Evolutionary conservation across 2,113 vertebrate species (phyloP).

Genomic region (Pionites leucogaster): DNA sequence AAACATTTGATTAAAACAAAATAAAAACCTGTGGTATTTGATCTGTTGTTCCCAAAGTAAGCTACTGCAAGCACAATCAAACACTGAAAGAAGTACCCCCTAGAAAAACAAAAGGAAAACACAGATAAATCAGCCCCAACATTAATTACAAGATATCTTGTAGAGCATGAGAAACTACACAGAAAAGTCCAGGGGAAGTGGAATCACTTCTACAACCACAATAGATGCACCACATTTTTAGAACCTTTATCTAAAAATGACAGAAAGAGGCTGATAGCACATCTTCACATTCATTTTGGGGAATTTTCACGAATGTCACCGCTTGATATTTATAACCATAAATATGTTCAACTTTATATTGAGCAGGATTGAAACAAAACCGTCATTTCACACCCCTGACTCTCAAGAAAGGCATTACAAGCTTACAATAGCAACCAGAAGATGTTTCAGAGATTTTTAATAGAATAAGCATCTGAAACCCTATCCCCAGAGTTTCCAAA

Average conservation of each 20-base stretch:
- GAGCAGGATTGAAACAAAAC: not conserved
- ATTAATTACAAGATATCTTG: not conserved
- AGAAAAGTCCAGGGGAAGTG: not conserved
- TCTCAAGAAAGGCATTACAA: not conserved
- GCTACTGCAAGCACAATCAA: not conserved
- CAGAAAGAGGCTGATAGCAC: not conserved
- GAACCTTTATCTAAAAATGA: not conserved
- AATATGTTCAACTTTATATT: not conserved
- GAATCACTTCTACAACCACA: not conserved
- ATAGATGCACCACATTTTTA: not conserved
- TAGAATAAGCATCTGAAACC: not conserved
- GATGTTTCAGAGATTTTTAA: not conserved
- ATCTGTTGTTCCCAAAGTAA: not conserved
- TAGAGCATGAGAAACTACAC: not conserved
- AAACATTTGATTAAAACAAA: not conserved
- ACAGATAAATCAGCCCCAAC: not conserved
- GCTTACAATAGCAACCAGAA: not conserved
- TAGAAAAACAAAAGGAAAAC: not conserved
- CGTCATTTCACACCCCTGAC: not conserved
- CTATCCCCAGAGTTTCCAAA: not conserved
- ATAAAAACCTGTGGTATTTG: not conserved
- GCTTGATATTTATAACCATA: not conserved
- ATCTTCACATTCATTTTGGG: not conserved
- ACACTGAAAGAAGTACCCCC: not conserved
- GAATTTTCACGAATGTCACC: not conserved